Evolutionary conservation across 2,113 vertebrate genomes (phyloP), one percentile per base, ranked within the genome.

Genomic region (Toxotes chatareus): DNA sequence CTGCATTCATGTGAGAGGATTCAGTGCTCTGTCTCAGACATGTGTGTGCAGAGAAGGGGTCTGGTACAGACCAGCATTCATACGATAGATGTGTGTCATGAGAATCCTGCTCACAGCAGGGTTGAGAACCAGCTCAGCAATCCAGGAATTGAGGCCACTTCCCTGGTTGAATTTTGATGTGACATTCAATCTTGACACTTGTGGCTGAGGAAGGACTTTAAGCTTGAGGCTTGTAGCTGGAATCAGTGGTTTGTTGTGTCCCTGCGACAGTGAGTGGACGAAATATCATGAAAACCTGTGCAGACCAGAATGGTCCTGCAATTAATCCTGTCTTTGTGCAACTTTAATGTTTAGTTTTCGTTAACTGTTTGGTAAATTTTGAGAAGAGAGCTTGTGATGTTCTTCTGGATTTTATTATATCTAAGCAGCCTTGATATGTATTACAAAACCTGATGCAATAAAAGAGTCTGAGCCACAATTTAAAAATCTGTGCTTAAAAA

Each of bases 41-140:
- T 12, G 14, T 44, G 23, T 17, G 1, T 2, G 7, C 8, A n/a
- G 27, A 27, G 27, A 27, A 27, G 27, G 27, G 27, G 53, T 49
- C 47, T 38, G 27, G 62, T 38, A 44, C 62, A 66, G 44, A 65
- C 40, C 42, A 31, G 42, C 16, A 19, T 49, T 16, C 27, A 32
- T 49, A 7, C 27, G 4, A 12, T 2, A 57, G 55, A 40, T 46
- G 69, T n/a, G 23, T 73, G 59, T 46, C 32, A 42, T 44, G 40
- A 32, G 34, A 36, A 44, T 55, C n/a, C 14, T 6, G 68, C 36
- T 80, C 55, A 49, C 62, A 40, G 74, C 32, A 40, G 44, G 19
- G 38, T 49, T 16, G 1, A 47, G 11, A 75, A 62, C 47, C 27
- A 72, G 61, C 72, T 76, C 32, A 40, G 40, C 38, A 56, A 65